Percentiles rank a stretch among this genome's conserved stretches.
These are phyloP conservation scores for Chydorus sphaericus DNA, from an alignment of 2,888 invertebrate genomes.

Conservation along the genomic window DNA sequence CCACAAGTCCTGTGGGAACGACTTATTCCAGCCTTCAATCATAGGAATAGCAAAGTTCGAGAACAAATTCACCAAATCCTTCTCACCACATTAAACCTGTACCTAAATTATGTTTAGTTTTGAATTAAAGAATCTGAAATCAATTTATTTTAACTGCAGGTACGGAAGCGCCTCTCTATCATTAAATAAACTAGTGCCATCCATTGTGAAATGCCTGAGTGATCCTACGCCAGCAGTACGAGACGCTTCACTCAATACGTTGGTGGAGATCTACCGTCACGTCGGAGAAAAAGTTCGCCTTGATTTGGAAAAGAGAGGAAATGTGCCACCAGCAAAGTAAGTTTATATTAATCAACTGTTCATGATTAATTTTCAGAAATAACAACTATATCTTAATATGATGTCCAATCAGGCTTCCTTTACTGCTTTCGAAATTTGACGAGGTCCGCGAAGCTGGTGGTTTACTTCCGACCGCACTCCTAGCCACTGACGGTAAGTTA, in stretches of 20 bases:
- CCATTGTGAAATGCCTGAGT: conserved; percentile 63
- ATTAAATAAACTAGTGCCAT: conserved; percentile 64
- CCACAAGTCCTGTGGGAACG: conserved; percentile 58
- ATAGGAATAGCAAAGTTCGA: conserved; percentile 83
- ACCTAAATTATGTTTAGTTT: conserved; percentile 29
- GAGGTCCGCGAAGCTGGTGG: conserved; percentile 65
- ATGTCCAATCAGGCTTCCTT: conserved; percentile 32
- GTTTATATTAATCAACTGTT: conserved; percentile 15
- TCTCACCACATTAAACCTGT: conserved; percentile 68
- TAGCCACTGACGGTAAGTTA: conserved; percentile 19
- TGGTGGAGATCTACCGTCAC: conserved; percentile 82
- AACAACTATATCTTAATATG: not conserved
- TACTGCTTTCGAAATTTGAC: conserved; percentile 70
- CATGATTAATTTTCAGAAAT: not conserved
- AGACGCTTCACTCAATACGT: conserved; percentile 68
- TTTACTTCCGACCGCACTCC: conserved; percentile 53
- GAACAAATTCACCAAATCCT: conserved; percentile 76
- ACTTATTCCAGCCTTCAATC: conserved; percentile 52
- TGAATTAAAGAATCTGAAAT: not conserved
- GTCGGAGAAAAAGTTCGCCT: conserved; percentile 73
- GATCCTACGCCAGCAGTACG: conserved; percentile 77
- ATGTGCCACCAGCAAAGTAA: conserved; percentile 31
- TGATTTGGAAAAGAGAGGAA: conserved; percentile 65
- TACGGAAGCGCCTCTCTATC: conserved; percentile 73
- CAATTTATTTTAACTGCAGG: conserved; percentile 33